Conservation (phyloP, 2,888 invertebrate species). For the Fragum sueziense region DNA sequence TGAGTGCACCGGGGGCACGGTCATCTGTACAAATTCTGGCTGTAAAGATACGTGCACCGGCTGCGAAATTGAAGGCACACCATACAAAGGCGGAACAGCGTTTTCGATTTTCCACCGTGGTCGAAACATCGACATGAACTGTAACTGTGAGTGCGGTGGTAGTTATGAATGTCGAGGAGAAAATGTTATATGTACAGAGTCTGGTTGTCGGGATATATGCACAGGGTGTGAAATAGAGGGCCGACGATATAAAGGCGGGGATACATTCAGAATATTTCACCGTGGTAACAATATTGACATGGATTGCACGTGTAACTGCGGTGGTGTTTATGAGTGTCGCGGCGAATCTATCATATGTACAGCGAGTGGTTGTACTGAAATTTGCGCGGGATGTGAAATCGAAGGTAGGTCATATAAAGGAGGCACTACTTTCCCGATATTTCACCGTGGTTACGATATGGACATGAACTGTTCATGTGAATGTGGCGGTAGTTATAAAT, state of each 20-base stretch:
- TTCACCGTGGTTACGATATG: conserved; percentile 39
- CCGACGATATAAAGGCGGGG: conserved; percentile 38
- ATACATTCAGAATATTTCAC: conserved; percentile 48
- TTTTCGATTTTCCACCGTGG: conserved; percentile 49
- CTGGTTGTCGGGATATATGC: conserved; percentile 49
- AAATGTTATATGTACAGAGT: conserved; percentile 6
- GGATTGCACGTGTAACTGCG: conserved; percentile 59
- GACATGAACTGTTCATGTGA: conserved; percentile 47
- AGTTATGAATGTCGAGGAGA: conserved; percentile 34
- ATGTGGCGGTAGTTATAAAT: conserved; percentile 56
- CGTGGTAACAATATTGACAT: conserved; percentile 48
- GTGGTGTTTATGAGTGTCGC: conserved; percentile 54
- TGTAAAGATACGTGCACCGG: conserved; percentile 51
- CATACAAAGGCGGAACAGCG: conserved; percentile 33
- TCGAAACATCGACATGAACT: conserved; percentile 47
- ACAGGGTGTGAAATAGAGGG: conserved; percentile 51
- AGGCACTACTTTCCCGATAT: conserved; percentile 29
- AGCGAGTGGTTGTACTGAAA: conserved; percentile 29
- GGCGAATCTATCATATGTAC: conserved; percentile 48
- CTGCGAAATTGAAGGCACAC: conserved; percentile 64
- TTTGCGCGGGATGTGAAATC: conserved; percentile 46
- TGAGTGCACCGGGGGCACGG: conserved; percentile 32
- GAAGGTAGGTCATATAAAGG: conserved; percentile 34
- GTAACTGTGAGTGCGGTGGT: conserved; percentile 60
- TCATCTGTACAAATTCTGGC: conserved; percentile 41